Percentiles rank a stretch among this genome's conserved stretches.
These are phyloP conservation scores for Salminus brasiliensis DNA, from an alignment of 2,113 vertebrate genomes.

Conservation along the genomic window DNA sequence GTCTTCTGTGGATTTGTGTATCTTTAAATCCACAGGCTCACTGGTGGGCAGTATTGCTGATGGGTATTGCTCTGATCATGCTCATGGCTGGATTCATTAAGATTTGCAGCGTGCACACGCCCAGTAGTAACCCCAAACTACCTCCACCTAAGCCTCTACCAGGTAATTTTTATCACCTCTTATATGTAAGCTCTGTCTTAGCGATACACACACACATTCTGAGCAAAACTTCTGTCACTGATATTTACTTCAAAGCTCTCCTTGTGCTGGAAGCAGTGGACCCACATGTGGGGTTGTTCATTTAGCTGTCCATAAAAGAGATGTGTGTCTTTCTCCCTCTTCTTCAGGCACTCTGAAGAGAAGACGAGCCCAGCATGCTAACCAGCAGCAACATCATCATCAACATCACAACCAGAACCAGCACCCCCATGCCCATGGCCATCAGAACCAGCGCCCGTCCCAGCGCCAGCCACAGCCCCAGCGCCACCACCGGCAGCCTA, in stretches of 20 bases:
- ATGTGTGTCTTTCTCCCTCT: neutral
- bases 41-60: slow-evolving; percentile 97
- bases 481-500: slow-evolving; percentile 86
- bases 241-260: too few relatives aligned
- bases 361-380: slow-evolving; percentile 88
- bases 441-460: slow-evolving; percentile 66
- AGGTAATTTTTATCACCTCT: slow-evolving; percentile 78
- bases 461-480: slow-evolving; percentile 84
- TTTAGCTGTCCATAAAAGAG: neutral
- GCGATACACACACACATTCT: neutral
- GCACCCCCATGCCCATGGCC: slow-evolving; percentile 57
- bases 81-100: slow-evolving; percentile 99
- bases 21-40: slow-evolving; percentile 78
- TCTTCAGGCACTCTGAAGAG: slow-evolving; percentile 94
- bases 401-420: slow-evolving; percentile 44
- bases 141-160: slow-evolving; percentile 98
- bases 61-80: slow-evolving; percentile 99
- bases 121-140: slow-evolving; percentile 98
- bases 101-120: slow-evolving; percentile 98
- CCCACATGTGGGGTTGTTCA: too few relatives aligned
- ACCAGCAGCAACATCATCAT: slow-evolving; percentile 66
- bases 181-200: neutral
- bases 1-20: too few relatives aligned
- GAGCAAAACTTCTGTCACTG: too few relatives aligned
- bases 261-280: too few relatives aligned